These are phyloP conservation scores for Psittacula echo DNA, from an alignment of 2,797 vertebrate genomes.

Conservation along the genomic window DNA sequence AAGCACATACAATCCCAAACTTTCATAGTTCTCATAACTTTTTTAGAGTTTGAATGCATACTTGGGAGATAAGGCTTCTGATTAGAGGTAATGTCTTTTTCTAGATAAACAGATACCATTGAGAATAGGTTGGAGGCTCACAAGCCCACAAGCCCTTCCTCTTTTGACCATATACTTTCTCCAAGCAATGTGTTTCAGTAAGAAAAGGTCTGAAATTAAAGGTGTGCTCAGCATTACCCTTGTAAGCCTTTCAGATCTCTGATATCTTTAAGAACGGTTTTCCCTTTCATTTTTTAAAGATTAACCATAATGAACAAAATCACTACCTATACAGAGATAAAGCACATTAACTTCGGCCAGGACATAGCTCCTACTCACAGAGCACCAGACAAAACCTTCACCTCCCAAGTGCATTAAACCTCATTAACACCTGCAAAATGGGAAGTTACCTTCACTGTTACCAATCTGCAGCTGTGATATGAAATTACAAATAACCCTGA, in stretches of 20 bases:
- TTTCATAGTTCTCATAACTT: neutral
- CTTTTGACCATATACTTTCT: neutral
- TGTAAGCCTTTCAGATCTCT: neutral
- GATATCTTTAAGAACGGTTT: neutral
- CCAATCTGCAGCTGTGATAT: constrained; percentile 17
- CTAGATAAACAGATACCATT: neutral
- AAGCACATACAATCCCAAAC: neutral
- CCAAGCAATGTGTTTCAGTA: neutral
- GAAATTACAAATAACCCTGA: constrained; percentile 5
- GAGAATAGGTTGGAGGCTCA: neutral
- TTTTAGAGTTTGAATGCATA: neutral
- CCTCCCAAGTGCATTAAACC: neutral
- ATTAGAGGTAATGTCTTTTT: neutral
- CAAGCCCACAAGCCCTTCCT: neutral
- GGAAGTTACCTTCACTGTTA: neutral
- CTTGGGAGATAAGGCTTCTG: neutral
- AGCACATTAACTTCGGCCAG: neutral
- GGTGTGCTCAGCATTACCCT: neutral
- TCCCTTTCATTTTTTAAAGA: neutral
- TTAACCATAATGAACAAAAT: neutral
- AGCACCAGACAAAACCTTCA: neutral
- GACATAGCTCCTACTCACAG: neutral
- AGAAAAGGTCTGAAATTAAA: neutral
- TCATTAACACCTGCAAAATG: constrained; percentile 33
- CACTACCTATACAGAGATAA: neutral